These are phyloP conservation scores for Plebejus melissa DNA, from an alignment of 2,888 invertebrate genomes.

Conservation along the genomic window DNA sequence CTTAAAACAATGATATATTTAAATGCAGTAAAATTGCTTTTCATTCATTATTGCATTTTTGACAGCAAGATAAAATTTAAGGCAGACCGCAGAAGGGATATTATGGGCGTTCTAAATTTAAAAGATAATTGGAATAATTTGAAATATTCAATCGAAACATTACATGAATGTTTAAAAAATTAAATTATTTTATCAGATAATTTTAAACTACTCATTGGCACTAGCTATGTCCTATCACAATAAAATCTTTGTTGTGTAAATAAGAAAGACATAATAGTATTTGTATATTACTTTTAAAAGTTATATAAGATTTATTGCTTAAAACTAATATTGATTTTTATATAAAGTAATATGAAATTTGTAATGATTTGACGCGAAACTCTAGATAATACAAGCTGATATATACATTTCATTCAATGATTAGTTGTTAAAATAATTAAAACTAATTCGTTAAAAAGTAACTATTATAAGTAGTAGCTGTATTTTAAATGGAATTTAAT, in stretches of 20 bases:
- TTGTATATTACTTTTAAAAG: conserved; percentile 26
- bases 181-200: conserved; percentile 27
- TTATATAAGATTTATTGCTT: conserved; percentile 21
- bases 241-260: conserved; percentile 41
- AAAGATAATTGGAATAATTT: background rate
- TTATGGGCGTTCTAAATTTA: background rate
- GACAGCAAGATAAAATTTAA: background rate
- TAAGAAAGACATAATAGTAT: conserved; percentile 14
- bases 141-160: conserved; percentile 27
- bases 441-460: conserved; percentile 7
- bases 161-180: conserved; percentile 23
- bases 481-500: background rate
- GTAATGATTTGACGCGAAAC: background rate
- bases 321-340: conserved; percentile 7
- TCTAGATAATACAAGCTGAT: conserved; percentile 17
- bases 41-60: background rate
- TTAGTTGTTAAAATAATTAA: conserved; percentile 6
- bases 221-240: conserved; percentile 70
- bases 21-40: background rate
- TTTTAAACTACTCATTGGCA: conserved; percentile 58
- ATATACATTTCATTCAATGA: conserved; percentile 20
- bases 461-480: background rate
- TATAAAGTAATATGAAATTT: conserved; percentile 13
- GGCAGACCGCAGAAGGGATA: background rate
- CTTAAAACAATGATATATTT: background rate